Evolutionary conservation across 2,888 invertebrate species (phyloP), one percentile per base, ranked within the genome.

Genomic region (Cyrtodaria siliqua): DNA sequence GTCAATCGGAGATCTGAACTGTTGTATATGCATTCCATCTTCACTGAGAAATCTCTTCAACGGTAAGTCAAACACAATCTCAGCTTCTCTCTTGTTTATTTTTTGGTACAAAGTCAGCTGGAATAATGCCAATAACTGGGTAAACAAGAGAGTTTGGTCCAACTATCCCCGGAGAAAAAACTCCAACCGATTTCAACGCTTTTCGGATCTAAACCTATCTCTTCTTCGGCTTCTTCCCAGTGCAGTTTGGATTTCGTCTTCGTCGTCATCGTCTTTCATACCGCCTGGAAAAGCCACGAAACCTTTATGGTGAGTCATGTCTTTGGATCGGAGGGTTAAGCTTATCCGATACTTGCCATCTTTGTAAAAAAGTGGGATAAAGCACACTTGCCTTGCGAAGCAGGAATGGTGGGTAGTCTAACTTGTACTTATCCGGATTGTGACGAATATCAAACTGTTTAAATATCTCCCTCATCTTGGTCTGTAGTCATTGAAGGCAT

Each of bases 201-300:
- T 14, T 76, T 38, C 16, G 81, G 83, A 3, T 71, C 40, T 26
- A 92, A 76, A 1, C 92, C 92, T 26, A 92, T 89, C 77, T 92
- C 92, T 75, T 92, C 92, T 23, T 89, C 72, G 1, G 92, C 89
- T 78, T 92, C 92, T n/a, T 47, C 92, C 71, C 12, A 92, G 74
- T 16, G 91, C 90, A 20, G 92, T 91, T 12, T 83, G 83, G 27
- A 88, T 71, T 20, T 86, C 89, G 64, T 88, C 85, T 23, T 52
- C 47, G 63, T 92, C 92, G 1, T 9, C 27, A 16, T 83, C 76
- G 50, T 92, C 92, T 52, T 78, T 67, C 47, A 72, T 82, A 4
- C 92, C 92, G 1, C 92, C 92, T 12, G 92, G 92, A 75, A 92
- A 92, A 2, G 90, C 85, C 4, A 91, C 89, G 2, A 81, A 60